These are phyloP conservation scores for Harpegnathos saltator DNA, from an alignment of 1,140 invertebrate genomes.

Conservation along the genomic window DNA sequence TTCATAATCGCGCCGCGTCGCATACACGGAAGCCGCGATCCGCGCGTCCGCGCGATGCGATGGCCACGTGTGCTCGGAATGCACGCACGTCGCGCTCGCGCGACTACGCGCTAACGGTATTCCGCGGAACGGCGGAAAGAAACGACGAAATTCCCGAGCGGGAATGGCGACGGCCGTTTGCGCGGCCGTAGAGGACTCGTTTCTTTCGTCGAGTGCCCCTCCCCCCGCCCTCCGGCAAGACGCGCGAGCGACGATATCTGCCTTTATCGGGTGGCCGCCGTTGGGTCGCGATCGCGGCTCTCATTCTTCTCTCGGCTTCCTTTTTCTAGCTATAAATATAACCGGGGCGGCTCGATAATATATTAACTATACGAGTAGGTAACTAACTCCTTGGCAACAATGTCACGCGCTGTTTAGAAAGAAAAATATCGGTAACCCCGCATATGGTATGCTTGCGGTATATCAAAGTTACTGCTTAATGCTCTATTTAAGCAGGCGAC, in stretches of 20 bases:
- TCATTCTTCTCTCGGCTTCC: too few species aligned
- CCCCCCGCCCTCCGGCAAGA: too few species aligned
- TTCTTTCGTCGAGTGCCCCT: neutral
- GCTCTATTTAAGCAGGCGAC: neutral
- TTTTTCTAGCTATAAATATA: too few species aligned
- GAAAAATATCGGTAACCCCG: neutral
- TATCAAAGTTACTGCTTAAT: neutral
- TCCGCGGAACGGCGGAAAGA: neutral
- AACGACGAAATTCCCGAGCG: neutral
- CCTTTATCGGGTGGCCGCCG: too few species aligned
- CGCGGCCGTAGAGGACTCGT: neutral
- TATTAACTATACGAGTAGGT: too few species aligned
- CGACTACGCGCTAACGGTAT: slow-evolving; percentile 39
- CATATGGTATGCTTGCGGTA: neutral
- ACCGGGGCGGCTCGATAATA: too few species aligned
- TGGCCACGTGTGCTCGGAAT: slow-evolving; percentile 43
- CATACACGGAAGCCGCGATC: neutral
- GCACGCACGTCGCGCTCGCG: slow-evolving; percentile 8
- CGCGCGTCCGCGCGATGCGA: slow-evolving; percentile 2
- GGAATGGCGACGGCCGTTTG: neutral
- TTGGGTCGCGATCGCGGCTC: too few species aligned
- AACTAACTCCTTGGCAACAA: neutral
- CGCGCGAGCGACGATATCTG: too few species aligned
- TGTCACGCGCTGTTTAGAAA: neutral
- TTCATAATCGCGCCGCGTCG: neutral